Evolutionary conservation across 1,140 invertebrate genomes (phyloP).

Genomic region (Leptinotarsa texana): DNA sequence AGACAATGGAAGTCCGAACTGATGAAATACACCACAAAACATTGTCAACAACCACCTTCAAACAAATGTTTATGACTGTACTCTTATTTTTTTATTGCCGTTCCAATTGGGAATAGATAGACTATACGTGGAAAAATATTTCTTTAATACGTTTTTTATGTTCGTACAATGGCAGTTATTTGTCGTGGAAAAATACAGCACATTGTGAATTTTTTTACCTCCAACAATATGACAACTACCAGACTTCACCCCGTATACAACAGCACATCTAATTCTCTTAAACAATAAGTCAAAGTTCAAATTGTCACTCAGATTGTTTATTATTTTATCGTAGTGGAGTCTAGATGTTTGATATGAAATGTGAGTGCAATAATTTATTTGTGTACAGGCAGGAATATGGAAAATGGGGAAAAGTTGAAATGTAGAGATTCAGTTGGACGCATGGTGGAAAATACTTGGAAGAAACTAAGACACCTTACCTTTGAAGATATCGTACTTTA

Average conservation of each 20-base stretch:
- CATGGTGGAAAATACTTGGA: conserved; percentile 28
- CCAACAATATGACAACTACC: neutral
- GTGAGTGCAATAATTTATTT: neutral
- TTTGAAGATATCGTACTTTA: conserved; percentile 59
- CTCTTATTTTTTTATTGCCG: too few relatives aligned
- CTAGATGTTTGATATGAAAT: neutral
- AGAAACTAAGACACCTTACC: neutral
- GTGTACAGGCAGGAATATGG: conserved; percentile 4
- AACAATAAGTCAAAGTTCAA: conserved; percentile 8
- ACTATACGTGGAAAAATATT: too few relatives aligned
- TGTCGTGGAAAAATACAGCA: too few relatives aligned
- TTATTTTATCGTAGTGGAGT: neutral
- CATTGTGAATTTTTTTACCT: too few relatives aligned
- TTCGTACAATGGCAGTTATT: too few relatives aligned
- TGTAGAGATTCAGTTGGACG: conserved; percentile 2
- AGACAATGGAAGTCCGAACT: too few relatives aligned
- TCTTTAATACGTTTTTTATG: too few relatives aligned
- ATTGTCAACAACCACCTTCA: too few relatives aligned
- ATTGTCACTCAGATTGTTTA: neutral
- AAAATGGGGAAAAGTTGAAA: neutral
- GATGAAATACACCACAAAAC: too few relatives aligned
- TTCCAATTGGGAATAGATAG: too few relatives aligned
- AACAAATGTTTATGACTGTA: too few relatives aligned
- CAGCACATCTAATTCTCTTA: neutral
- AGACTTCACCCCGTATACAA: neutral